A percentile compares a stretch with the other conserved stretches of the same genome.
Conservation (phyloP, 2,113 vertebrate species). For the Eclectus roratus region DNA sequence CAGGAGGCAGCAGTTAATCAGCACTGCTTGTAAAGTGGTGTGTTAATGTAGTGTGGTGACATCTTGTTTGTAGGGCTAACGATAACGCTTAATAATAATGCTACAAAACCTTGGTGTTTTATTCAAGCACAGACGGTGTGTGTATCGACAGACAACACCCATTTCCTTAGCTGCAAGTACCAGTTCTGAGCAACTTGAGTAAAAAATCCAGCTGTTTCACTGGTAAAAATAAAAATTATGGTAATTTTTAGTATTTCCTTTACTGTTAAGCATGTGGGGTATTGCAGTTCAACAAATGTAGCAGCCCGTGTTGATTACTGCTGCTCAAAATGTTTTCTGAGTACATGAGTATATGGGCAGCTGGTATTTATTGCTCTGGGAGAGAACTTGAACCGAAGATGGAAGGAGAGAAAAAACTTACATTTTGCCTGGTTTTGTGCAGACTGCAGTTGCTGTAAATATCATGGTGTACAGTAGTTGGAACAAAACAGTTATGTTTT, state of each 20-base stretch:
- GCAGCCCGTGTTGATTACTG: not conserved
- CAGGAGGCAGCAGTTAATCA: not conserved
- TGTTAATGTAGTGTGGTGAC: not conserved
- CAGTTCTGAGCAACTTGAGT: not conserved
- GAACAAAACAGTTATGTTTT: not conserved
- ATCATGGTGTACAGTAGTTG: not conserved
- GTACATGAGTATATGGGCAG: not conserved
- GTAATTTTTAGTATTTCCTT: not conserved
- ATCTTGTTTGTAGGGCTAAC: not conserved
- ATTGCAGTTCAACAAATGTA: not conserved
- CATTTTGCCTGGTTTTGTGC: not conserved
- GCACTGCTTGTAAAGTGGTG: not conserved
- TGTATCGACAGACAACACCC: fast-evolving
- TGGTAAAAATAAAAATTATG: not conserved
- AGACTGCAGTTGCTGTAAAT: not conserved
- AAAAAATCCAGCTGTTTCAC: not conserved
- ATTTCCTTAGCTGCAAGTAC: not conserved
- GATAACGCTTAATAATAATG: not conserved
- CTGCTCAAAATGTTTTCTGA: not conserved
- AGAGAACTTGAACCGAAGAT: not conserved
- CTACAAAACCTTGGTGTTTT: not conserved
- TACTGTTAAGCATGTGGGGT: not conserved
- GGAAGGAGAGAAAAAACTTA: not conserved
- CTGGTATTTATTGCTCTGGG: not conserved
- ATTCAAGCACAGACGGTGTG: fast-evolving